Conservation (phyloP, 2,113 vertebrate species). For the Gobio gobio region DNA sequence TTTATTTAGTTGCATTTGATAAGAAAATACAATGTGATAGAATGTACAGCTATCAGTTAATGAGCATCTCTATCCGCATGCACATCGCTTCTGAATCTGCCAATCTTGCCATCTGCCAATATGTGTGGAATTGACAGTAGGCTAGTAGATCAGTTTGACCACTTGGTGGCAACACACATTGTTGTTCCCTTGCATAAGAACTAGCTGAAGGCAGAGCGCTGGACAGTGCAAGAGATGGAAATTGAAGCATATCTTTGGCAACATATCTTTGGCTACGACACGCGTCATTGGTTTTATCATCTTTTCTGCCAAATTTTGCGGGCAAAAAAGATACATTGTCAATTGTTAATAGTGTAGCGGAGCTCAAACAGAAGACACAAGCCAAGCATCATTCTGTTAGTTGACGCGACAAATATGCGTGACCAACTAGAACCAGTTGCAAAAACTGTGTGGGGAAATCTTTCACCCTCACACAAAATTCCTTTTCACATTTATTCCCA, state of each 20-base stretch:
- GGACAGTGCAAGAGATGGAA: too few relatives aligned
- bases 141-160: not conserved
- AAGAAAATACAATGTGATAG: not conserved
- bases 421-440: not conserved
- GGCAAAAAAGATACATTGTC: too few relatives aligned
- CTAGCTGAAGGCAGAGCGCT: too few relatives aligned
- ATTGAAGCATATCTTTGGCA: too few relatives aligned
- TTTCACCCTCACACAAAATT: not conserved
- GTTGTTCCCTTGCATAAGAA: not conserved
- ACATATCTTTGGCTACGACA: too few relatives aligned
- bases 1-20: not conserved
- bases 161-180: not conserved
- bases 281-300: too few relatives aligned
- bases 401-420: too few relatives aligned
- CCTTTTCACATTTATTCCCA: not conserved
- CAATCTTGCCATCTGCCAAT: not conserved
- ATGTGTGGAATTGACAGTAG: not conserved
- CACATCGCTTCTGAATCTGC: too few relatives aligned
- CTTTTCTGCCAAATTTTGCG: too few relatives aligned
- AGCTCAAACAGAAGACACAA: too few relatives aligned
- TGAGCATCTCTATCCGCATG: not conserved
- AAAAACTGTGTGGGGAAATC: not conserved
- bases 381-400: too few relatives aligned
- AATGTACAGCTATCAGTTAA: not conserved
- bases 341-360: too few relatives aligned